Evolutionary conservation across 2,797 vertebrate genomes (phyloP).

Genomic region (Oceanodroma leucorhoa): DNA sequence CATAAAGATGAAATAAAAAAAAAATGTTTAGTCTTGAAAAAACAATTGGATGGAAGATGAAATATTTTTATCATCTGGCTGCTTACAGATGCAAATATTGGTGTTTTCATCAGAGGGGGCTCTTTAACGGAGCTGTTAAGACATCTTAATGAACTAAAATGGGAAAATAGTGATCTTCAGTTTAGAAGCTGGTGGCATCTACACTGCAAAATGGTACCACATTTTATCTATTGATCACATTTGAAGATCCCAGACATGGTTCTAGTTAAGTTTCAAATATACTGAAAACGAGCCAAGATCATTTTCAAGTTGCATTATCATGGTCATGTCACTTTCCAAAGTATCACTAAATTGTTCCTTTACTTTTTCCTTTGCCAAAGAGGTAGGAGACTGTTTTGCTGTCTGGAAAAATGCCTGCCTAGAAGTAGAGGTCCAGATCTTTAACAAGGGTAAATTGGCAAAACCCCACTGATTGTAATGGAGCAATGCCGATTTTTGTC

Average conservation of each 20-base stretch:
- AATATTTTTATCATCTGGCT: background rate
- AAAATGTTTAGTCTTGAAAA: background rate
- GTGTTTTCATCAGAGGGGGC: background rate
- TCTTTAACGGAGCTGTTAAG: background rate
- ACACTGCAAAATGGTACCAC: background rate
- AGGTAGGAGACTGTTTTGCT: conserved; percentile 41
- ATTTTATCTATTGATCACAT: background rate
- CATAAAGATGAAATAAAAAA: background rate
- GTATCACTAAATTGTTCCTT: background rate
- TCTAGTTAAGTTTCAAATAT: background rate
- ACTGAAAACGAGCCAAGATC: background rate
- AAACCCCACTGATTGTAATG: conserved; percentile 41
- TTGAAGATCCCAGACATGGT: background rate
- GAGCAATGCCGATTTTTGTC: conserved; percentile 37
- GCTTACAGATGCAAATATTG: background rate
- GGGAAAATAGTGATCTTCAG: background rate
- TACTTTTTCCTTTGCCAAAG: conserved; percentile 44
- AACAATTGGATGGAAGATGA: background rate
- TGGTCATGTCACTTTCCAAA: conserved; percentile 7
- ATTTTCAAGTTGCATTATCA: background rate
- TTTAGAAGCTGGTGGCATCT: background rate
- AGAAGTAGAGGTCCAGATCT: conserved; percentile 48
- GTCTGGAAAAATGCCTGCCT: conserved; percentile 59
- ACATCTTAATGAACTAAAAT: background rate
- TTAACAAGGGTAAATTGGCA: conserved; percentile 50